These are phyloP conservation scores for Lepus timidus DNA, from an alignment of 2,113 vertebrate genomes.

Conservation along the genomic window DNA sequence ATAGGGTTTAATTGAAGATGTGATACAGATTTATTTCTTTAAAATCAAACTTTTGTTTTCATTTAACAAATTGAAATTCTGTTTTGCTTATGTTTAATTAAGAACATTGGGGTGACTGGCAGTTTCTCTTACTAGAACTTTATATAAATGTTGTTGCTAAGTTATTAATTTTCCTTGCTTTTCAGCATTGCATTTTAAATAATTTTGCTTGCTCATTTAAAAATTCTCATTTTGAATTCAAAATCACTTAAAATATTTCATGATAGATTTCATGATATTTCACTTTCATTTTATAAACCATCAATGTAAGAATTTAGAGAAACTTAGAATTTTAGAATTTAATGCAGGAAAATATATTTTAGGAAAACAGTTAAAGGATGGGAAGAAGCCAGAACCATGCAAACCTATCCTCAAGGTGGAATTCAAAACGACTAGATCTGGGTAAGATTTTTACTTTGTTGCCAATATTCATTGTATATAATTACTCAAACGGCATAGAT, in stretches of 20 bases:
- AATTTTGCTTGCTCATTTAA: constrained; percentile 28
- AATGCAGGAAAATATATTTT: constrained; percentile 88
- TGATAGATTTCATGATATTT: constrained; percentile 61
- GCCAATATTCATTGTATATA: neutral
- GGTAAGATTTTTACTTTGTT: constrained; percentile 89
- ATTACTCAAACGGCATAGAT: neutral
- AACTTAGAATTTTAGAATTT: constrained; percentile 81
- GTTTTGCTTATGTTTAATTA: neutral
- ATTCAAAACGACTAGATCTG: constrained; percentile 97
- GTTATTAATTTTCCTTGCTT: constrained; percentile 52
- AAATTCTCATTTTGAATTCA: constrained; percentile 10
- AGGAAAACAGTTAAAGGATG: constrained; percentile 99
- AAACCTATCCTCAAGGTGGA: constrained; percentile 99
- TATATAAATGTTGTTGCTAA: constrained; percentile 31
- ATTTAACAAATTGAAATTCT: constrained; percentile 29
- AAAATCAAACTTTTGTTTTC: constrained; percentile 30
- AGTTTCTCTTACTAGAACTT: constrained; percentile 27
- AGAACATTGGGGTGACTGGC: constrained; percentile 9
- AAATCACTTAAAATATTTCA: constrained; percentile 46
- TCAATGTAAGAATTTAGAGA: constrained; percentile 64
- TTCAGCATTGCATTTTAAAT: constrained; percentile 20
- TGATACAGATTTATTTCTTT: constrained; percentile 35
- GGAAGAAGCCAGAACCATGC: constrained; percentile 99
- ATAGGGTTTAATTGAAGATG: constrained; percentile 1
- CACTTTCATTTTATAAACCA: constrained; percentile 62